A percentile compares a stretch with the other conserved stretches of the same genome.
Conservation (phyloP, 2,888 invertebrate species). For the Acrocera orbiculus region DNA sequence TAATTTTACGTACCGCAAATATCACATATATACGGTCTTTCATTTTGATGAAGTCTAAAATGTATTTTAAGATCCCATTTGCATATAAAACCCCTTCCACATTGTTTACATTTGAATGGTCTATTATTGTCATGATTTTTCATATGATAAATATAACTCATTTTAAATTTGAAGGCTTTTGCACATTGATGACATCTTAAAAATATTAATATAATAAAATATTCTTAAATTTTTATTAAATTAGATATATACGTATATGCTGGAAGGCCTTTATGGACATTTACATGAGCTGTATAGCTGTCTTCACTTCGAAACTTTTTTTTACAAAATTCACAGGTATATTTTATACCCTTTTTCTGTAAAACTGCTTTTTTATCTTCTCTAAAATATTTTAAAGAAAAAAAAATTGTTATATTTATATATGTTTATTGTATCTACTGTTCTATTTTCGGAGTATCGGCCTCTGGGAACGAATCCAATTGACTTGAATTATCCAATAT, state of each 20-base stretch:
- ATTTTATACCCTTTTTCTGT: too few relatives aligned
- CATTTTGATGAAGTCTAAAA: conserved; percentile 2
- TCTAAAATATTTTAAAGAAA: too few relatives aligned
- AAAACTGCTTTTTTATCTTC: too few relatives aligned
- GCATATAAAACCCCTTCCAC: conserved; percentile 1
- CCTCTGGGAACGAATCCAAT: too few relatives aligned
- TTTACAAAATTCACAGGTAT: too few relatives aligned
- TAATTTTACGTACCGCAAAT: conserved; percentile 5
- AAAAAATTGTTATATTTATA: too few relatives aligned
- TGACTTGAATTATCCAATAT: too few relatives aligned
- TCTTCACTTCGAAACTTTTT: too few relatives aligned
- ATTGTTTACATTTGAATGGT: neutral
- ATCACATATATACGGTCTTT: conserved; percentile 3
- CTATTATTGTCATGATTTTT: conserved; percentile 3
- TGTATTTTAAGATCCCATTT: conserved; percentile 3
- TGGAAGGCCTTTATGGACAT: conserved; percentile 2
- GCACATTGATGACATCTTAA: conserved; percentile 3
- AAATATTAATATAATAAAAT: neutral
- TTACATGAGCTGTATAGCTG: neutral
- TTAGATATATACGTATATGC: conserved; percentile 1
- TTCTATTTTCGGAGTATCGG: too few relatives aligned
- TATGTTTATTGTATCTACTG: too few relatives aligned
- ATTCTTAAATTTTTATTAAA: neutral
- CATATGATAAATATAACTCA: conserved; percentile 4
- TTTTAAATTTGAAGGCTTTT: conserved; percentile 4